Base-by-base conservation (phyloP, 1,140 invertebrate species). In the Bactericera cockerelli region DNA sequence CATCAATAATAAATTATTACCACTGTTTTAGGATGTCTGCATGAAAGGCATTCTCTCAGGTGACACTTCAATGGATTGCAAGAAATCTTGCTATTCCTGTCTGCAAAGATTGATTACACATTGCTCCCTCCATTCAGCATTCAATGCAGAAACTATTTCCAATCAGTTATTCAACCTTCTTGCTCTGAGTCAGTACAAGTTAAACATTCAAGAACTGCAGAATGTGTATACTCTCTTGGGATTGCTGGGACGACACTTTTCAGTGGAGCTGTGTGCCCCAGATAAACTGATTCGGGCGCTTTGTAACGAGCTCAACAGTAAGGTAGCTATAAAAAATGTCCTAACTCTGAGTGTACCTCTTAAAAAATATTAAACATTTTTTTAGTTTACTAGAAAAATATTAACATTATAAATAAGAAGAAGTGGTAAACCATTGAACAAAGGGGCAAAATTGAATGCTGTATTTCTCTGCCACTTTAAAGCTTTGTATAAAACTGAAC, bases 281-380 rank as follows among this genome's bases (percentile, higher is more conserved):
- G 22, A 49, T 49, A 49, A 49, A n/a, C n/a, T 49, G 22, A 49
- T 49, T 10, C 42, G 42, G 22, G 42, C 42, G 3, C 8, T 49
- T 49, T 49, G 42, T 49, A 49, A 49, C 19, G 42, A 49, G n/a
- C n/a, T 49, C 4, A 49, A 49, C n/a, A 49, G 42, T 49, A 49
- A 49, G 42, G 42, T 49, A 49, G 19, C n/a, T n/a, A n/a, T n/a
- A n/a, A n/a, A n/a, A n/a, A n/a, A n/a, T n/a, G n/a, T n/a, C n/a
- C n/a, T n/a, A n/a, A n/a, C n/a, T n/a, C n/a, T n/a, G n/a, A n/a
- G n/a, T n/a, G n/a, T n/a, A n/a, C n/a, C n/a, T n/a, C n/a, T n/a
- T n/a, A n/a, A n/a, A n/a, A n/a, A n/a, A n/a, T n/a, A n/a, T n/a
- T n/a, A n/a, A n/a, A n/a, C n/a, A n/a, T n/a, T n/a, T n/a, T n/a